Evolutionary conservation across 92 coral and sea anemone species (phyloP), one percentile per base, ranked within the genome.

Genomic region (Galaxea fascicularis): DNA sequence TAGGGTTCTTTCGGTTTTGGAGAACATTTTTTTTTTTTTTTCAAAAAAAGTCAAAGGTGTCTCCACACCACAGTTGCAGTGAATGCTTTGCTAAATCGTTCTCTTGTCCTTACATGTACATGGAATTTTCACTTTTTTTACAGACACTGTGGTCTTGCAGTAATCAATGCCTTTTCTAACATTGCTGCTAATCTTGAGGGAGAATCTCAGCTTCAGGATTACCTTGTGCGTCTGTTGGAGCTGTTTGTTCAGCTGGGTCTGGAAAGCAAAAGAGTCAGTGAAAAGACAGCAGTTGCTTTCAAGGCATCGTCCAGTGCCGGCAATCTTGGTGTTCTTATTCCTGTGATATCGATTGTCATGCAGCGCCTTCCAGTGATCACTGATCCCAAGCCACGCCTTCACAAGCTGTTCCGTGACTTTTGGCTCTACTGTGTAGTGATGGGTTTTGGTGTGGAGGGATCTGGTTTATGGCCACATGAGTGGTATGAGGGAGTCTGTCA

Each of bases 251-350:
- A 97, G 82, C 88, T 97, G 66, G 99, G 99, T 7, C 86, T 97
- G n/a, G 99, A 97, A 72, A 94, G 99, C 77, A 97, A 94, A 79
- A 86, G 99, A 69, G 95, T 92, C 27, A 94, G 98, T 73, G 94
- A 92, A 72, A 97, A 97, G 85, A 89, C 97, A 3, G 88, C 97
- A 30, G 88, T 85, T 10, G 92, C 96, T 64, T 30, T 60, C 16
- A 69, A 95, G 95, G 98, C 98, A 4, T 97, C 99, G 18, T 97
- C 99, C n/a, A 97, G 97, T 77, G 99, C 99, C 39, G 99, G 99
- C 24, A 94, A 97, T 71, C 95, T 97, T 31, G 99, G 99, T 31
- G 94, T 97, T 44, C 90, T 97, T 5, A 93, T 97, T 28, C 99
- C 99, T 5, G 99, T 95, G 76, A 89, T 97, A 41, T 92, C 99